phyloP scores from a whole-genome alignment of 2,113 vertebrate species.

The Oenanthe oenanthe region DNA sequence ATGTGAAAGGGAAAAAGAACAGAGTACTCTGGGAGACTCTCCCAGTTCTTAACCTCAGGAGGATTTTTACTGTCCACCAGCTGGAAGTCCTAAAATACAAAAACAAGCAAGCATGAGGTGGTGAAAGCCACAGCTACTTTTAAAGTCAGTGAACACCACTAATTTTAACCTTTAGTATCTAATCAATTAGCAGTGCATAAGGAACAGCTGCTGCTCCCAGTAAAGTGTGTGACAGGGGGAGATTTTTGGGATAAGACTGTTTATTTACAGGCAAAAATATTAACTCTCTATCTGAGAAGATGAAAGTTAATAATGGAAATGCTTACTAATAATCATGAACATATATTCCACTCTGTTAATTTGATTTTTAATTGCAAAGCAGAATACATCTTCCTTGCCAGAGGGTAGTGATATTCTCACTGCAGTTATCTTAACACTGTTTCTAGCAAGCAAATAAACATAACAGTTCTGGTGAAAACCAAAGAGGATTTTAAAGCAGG shows the following conservation, averaged over 20 bases:
- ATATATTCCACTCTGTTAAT: background rate
- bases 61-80: background rate
- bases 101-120: background rate
- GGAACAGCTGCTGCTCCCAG: background rate
- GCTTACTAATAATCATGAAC: background rate
- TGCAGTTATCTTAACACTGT: background rate
- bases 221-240: background rate
- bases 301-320: background rate
- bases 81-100: background rate
- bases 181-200: slow-evolving; percentile 9
- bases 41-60: background rate
- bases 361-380: background rate
- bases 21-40: accelerated
- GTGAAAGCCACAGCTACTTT: background rate
- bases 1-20: background rate
- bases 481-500: slow-evolving; percentile 34
- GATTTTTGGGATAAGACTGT: background rate
- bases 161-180: background rate
- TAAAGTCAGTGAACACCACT: background rate
- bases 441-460: background rate
- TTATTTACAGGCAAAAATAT: background rate
- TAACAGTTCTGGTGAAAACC: background rate
- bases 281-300: background rate
- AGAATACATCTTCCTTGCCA: background rate
- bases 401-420: background rate